Base-by-base conservation (phyloP, 2,797 vertebrate genomes). In the Xenentodon cancila region DNA sequence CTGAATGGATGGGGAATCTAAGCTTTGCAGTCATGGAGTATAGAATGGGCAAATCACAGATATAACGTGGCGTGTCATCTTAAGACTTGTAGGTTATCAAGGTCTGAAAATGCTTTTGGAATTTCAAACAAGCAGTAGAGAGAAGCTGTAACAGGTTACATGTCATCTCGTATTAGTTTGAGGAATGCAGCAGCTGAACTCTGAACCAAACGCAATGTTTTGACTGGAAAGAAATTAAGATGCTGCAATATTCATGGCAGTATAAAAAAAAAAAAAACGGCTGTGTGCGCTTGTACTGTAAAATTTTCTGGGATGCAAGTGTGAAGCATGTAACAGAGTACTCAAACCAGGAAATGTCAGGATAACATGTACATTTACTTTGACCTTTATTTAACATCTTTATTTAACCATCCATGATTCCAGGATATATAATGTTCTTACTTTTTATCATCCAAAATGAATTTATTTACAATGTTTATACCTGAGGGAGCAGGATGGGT, bases 31-130 rank as follows among this genome's bases (percentile, higher is more conserved):
- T 49, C 57, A 60, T 43, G 12, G 34, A 53, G 47, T 9, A 32
- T 61, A 40, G 42, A 56, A 47, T 54, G 42, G 63, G 67, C 60
- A 27, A 49, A 61, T 70, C 45, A 45, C 53, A 67, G 71, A 68
- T 25, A 34, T 49, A 68, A 76, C 15, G 55, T 72, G 74, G 40
- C 71, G 53, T 25, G 56, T 78, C 68, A 62, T 32, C 69, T 85
- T 77, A 76, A 69, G 54, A 75, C 59, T 55, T 50, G 40, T 13
- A 43, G 54, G 9, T 75, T 71, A 82, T 75, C 60, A 79, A 42
- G 45, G 16, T 64, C 43, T 68, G 45, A 50, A 77, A 67, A 74
- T 59, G 15, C 54, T 64, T 57, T 63, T 49, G 58, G 42, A 82
- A 67, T 70, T 63, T 50, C 56, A 78, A 78, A 64, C 46, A 69